Evolutionary conservation across 2,797 vertebrate species (phyloP), one percentile per base, ranked within the genome.

Genomic region (Hippoglossus hippoglossus): DNA sequence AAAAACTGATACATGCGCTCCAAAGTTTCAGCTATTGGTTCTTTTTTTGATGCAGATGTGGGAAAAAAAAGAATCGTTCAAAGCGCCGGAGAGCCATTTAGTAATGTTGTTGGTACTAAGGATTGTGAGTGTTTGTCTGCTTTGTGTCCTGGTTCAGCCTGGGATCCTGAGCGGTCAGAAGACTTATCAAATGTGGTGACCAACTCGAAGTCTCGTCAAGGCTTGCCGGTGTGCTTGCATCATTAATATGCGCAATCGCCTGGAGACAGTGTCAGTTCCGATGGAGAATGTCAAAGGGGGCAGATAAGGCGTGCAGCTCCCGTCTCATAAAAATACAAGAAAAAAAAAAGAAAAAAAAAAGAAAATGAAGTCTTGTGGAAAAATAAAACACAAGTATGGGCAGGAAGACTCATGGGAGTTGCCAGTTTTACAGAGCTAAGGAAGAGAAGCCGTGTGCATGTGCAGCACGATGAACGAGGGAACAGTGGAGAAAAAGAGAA

Each of bases 1-100:
- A 89, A 87, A 89, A 91, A 84, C 82, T 78, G 81, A 92, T 89
- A 90, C 87, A 87, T 76, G 79, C 34, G 66, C 89, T 90, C 78
- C 77, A 93, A 94, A 93, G 89, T 95, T 94, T 93, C 69, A 75
- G 84, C 80, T 92, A 93, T 94, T 90, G 93, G 94, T 94, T 94
- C 93, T 81, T 2, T 92, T 94, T 94, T 94, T 94, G 90, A 94
- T 94, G 92, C 92, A 80, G 79, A 88, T 89, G 82, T 70, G 68
- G 77, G 61, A 77, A 80, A 82, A 83, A 84, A 73, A 56, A 81
- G 61, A 82, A 79, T 50, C 73, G 90, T 92, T 94, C 91, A 94
- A 94, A 93, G 89, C 85, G 28, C 60, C 62, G 47, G 79, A 84
- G 85, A 83, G 69, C 81, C 79, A 66, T 73, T 79, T 73, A 76